These are phyloP conservation scores for Mycalesis mineus DNA, from an alignment of 2,888 invertebrate species.

Conservation along the genomic window DNA sequence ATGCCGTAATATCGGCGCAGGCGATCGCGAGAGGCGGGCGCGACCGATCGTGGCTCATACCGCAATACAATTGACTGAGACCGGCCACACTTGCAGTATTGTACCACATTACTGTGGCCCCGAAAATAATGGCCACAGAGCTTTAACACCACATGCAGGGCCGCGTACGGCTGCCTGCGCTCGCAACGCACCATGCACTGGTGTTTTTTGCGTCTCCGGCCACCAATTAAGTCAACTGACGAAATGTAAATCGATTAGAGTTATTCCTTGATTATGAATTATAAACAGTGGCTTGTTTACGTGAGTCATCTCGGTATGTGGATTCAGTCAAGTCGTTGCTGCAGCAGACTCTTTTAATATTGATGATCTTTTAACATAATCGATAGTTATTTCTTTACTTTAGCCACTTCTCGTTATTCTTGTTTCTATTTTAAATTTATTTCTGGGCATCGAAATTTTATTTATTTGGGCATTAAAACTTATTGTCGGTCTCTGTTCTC, in stretches of 20 bases:
- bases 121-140: conserved; percentile 49
- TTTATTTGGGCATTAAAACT: too few species aligned
- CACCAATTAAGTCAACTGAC: conserved; percentile 68
- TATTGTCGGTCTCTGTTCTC: too few species aligned
- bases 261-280: conserved; percentile 14
- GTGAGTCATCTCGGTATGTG: conserved; percentile 3
- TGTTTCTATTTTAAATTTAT: too few species aligned
- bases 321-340: neutral
- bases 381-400: neutral
- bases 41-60: conserved; percentile 59
- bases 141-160: conserved; percentile 30
- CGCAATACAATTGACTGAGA: conserved; percentile 53
- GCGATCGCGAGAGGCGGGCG: conserved; percentile 34
- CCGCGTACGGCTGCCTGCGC: conserved; percentile 40
- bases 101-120: conserved; percentile 44
- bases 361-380: too few species aligned
- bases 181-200: conserved; percentile 59
- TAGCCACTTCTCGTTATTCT: too few species aligned
- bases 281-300: neutral
- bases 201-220: conserved; percentile 54
- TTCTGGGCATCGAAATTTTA: neutral
- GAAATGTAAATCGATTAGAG: conserved; percentile 46
- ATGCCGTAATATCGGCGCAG: conserved; percentile 39
- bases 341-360: neutral
- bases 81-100: conserved; percentile 39